These are phyloP conservation scores for Halocaridina rubra DNA, from an alignment of 2,888 invertebrate species.

Conservation along the genomic window DNA sequence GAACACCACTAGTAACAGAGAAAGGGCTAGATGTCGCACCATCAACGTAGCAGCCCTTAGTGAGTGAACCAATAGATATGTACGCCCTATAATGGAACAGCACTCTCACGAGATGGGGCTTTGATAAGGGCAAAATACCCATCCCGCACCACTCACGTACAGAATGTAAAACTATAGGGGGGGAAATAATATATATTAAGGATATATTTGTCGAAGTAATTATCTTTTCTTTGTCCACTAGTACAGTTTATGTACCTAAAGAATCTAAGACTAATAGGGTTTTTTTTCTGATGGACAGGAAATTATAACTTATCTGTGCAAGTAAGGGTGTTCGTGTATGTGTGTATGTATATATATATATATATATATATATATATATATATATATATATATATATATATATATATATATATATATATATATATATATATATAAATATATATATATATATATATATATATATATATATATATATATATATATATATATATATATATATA, in stretches of 20 bases:
- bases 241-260: no score
- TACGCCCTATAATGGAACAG: no score
- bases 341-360: neutral
- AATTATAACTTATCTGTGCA: neutral
- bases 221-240: neutral
- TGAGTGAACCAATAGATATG: no score
- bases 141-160: neutral
- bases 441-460: neutral
- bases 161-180: neutral
- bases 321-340: neutral
- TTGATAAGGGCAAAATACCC: neutral
- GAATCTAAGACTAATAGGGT: no score
- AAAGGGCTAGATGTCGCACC: no score
- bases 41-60: no score
- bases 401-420: neutral
- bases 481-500: neutral
- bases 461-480: neutral
- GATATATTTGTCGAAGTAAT: neutral
- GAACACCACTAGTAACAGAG: no score
- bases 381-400: neutral
- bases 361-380: neutral
- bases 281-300: neutral
- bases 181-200: neutral
- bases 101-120: no score
- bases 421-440: no score